Conservation (phyloP, 2,113 vertebrate genomes). For the Apus apus region DNA sequence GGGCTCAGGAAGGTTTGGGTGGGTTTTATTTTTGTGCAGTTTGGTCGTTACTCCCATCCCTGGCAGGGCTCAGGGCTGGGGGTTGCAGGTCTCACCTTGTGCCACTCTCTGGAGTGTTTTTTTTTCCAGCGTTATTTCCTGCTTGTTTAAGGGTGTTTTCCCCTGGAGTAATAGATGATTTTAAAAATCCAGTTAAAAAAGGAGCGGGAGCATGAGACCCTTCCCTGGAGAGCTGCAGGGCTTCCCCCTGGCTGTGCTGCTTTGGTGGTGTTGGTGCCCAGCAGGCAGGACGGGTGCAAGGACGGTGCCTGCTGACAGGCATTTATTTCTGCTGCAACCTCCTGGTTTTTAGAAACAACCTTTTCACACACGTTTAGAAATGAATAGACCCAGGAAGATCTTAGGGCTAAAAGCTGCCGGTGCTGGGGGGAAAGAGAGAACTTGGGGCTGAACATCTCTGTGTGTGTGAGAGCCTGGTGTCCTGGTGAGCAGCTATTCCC, state of each 20-base stretch:
- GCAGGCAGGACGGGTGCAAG: background rate
- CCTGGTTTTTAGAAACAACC: background rate
- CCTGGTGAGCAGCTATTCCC: background rate
- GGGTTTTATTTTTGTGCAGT: background rate
- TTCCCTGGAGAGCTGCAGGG: background rate
- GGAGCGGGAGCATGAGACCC: accelerated
- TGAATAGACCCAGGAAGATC: accelerated
- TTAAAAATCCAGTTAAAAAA: background rate
- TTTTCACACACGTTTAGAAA: accelerated
- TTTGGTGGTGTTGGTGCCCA: accelerated
- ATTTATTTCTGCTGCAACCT: background rate
- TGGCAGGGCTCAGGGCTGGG: accelerated
- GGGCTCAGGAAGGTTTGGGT: background rate
- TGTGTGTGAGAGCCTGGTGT: accelerated
- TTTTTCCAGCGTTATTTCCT: accelerated
- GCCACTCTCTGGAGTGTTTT: accelerated
- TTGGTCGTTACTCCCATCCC: accelerated
- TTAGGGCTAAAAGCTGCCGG: accelerated
- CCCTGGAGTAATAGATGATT: accelerated
- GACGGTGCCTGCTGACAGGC: background rate
- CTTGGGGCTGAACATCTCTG: background rate
- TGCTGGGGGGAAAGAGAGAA: background rate
- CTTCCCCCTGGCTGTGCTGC: accelerated
- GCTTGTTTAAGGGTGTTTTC: background rate
- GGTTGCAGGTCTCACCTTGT: accelerated